Conservation (phyloP, 2,113 vertebrate genomes). For the Saccopteryx bilineata region DNA sequence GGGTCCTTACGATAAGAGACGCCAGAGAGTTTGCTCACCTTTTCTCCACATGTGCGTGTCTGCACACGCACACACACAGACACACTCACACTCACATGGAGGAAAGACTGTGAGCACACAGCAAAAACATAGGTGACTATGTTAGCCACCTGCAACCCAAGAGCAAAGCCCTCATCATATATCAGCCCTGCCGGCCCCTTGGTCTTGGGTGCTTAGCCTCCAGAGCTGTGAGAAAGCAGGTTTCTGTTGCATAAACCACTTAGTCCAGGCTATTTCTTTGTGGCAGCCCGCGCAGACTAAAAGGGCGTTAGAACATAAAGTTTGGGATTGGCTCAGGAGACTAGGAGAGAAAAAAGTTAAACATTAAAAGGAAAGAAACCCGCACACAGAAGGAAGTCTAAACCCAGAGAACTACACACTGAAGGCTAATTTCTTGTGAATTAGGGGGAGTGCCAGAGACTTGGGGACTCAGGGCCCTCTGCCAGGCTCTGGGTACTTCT, state of each 20-base stretch:
- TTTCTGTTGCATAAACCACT: not conserved
- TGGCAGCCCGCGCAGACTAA: not conserved
- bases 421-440: slow-evolving; percentile 59
- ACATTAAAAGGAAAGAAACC: not conserved
- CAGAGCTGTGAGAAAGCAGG: not conserved
- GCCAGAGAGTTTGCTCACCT: not conserved
- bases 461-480: not conserved
- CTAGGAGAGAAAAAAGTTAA: not conserved
- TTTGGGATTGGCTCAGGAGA: not conserved
- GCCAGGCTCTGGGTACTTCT: slow-evolving; percentile 67
- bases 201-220: not conserved
- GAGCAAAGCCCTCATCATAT: not conserved
- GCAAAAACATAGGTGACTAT: not conserved
- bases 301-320: not conserved
- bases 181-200: not conserved
- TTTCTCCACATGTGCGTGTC: not conserved
- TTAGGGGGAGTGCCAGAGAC: not conserved
- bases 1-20: not conserved
- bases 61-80: not conserved
- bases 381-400: slow-evolving; percentile 23
- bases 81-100: fast-evolving
- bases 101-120: not conserved
- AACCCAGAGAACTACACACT: not conserved
- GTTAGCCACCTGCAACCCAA: not conserved
- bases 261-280: not conserved